Conservation (phyloP, 2,888 invertebrate species). For the Melieria omissa region DNA sequence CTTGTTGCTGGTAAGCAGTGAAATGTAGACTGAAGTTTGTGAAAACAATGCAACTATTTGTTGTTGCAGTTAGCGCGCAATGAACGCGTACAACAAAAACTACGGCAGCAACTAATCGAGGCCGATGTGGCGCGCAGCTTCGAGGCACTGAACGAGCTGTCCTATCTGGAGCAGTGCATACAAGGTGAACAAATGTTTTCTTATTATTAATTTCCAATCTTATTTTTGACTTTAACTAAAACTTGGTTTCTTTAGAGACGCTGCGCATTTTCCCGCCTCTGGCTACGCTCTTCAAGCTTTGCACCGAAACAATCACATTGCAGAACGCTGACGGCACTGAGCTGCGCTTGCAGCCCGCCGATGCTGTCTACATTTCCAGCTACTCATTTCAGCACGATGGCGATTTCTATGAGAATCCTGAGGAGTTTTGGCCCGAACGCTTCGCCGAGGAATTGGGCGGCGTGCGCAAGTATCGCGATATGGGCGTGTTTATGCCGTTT, state of each 20-base stretch:
- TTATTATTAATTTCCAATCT: not conserved
- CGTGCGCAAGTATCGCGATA: slow-evolving; percentile 48
- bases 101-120: slow-evolving; percentile 50
- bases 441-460: slow-evolving; percentile 53
- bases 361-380: slow-evolving; percentile 58
- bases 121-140: slow-evolving; percentile 42
- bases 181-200: slow-evolving; percentile 44
- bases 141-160: slow-evolving; percentile 50
- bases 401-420: slow-evolving; percentile 51
- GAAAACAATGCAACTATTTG: not conserved
- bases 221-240: not conserved
- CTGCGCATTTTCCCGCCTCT: slow-evolving; percentile 53
- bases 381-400: slow-evolving; percentile 58
- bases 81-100: slow-evolving; percentile 48
- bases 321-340: slow-evolving; percentile 42
- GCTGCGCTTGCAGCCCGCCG: slow-evolving; percentile 53
- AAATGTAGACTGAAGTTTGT: slow-evolving; percentile 6
- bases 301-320: slow-evolving; percentile 46
- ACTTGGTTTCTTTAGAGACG: slow-evolving; percentile 45
- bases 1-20: slow-evolving; percentile 50
- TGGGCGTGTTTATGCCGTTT: slow-evolving; percentile 55
- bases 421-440: slow-evolving; percentile 54
- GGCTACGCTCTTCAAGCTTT: slow-evolving; percentile 48
- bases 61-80: slow-evolving; percentile 49
- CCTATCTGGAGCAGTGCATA: slow-evolving; percentile 56